These are phyloP conservation scores for Erannis defoliaria DNA, from an alignment of 2,888 invertebrate genomes.

Conservation along the genomic window DNA sequence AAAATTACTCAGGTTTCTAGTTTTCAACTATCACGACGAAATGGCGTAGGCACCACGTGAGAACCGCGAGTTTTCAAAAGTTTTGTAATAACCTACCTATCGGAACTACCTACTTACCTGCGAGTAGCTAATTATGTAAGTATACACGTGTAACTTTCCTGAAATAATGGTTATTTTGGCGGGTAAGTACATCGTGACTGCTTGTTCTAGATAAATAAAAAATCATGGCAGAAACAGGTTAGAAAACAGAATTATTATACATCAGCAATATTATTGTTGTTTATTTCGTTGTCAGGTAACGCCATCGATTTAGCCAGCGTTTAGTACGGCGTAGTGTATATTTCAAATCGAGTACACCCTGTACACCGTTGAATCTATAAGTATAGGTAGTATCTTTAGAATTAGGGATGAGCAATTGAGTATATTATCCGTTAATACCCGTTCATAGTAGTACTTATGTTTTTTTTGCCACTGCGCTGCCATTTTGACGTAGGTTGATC, in stretches of 20 bases:
- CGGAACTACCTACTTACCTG: background rate
- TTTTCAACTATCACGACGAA: background rate
- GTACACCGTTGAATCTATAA: too few relatives aligned
- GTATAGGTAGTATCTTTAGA: background rate
- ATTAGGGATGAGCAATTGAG: too few relatives aligned
- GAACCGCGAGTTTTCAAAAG: background rate
- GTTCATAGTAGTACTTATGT: too few relatives aligned
- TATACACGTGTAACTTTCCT: too few relatives aligned
- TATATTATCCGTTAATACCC: too few relatives aligned
- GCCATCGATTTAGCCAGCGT: slow-evolving; percentile 68
- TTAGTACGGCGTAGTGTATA: background rate
- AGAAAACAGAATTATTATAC: slow-evolving; percentile 8
- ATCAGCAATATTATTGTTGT: slow-evolving; percentile 39
- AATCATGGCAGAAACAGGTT: slow-evolving; percentile 1
- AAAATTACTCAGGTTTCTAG: background rate
- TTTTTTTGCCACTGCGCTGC: too few relatives aligned
- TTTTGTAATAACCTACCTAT: background rate
- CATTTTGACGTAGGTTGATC: too few relatives aligned
- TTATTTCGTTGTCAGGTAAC: slow-evolving; percentile 76
- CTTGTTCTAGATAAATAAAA: background rate
- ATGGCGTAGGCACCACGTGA: background rate
- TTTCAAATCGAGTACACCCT: too few relatives aligned
- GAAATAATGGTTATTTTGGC: too few relatives aligned
- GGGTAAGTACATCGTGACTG: background rate
- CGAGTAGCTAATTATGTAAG: background rate